A percentile compares a stretch with the other conserved stretches of the same genome.
phyloP scores from a whole-genome alignment of 2,113 vertebrate genomes.

The Oncorhynchus clarkii region DNA sequence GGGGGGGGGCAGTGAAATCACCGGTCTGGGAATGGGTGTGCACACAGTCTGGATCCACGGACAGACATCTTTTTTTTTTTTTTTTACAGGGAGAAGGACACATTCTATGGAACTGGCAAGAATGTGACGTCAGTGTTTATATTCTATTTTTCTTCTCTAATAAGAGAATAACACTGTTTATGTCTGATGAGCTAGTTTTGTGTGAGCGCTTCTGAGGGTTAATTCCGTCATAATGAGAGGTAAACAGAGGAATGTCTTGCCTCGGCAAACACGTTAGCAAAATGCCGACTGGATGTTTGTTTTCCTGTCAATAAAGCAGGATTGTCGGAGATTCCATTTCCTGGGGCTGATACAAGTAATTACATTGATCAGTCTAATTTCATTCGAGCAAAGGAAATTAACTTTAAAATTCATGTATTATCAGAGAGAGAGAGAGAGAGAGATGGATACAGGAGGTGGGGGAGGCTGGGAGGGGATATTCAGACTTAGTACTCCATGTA shows the following conservation, averaged over 20 bases:
- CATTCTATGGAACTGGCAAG: no score
- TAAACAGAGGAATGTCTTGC: no score
- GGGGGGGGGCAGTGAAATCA: not conserved
- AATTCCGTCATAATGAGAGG: no score
- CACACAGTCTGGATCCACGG: no score
- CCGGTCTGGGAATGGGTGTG: no score
- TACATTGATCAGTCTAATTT: conserved; percentile 63
- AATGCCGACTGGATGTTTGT: conserved; percentile 47
- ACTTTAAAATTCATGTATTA: conserved; percentile 41
- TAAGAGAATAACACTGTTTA: conserved; percentile 10
- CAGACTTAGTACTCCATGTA: no score
- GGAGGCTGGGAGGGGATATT: not conserved
- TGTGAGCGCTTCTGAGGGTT: no score
- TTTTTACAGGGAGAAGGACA: no score
- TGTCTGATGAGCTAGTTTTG: no score
- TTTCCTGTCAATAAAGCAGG: conserved; percentile 46
- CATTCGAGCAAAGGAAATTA: conserved; percentile 52
- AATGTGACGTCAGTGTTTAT: no score
- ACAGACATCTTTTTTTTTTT: no score
- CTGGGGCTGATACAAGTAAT: conserved; percentile 58
- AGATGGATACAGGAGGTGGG: conserved; percentile 13
- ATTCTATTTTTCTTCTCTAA: not conserved
- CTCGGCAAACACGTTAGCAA: conserved; percentile 38
- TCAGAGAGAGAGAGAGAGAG: conserved; percentile 28
- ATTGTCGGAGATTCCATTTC: conserved; percentile 56